Evolutionary conservation across 2,888 invertebrate species (phyloP), one percentile per base, ranked within the genome.

Genomic region (Phoronis australis): DNA sequence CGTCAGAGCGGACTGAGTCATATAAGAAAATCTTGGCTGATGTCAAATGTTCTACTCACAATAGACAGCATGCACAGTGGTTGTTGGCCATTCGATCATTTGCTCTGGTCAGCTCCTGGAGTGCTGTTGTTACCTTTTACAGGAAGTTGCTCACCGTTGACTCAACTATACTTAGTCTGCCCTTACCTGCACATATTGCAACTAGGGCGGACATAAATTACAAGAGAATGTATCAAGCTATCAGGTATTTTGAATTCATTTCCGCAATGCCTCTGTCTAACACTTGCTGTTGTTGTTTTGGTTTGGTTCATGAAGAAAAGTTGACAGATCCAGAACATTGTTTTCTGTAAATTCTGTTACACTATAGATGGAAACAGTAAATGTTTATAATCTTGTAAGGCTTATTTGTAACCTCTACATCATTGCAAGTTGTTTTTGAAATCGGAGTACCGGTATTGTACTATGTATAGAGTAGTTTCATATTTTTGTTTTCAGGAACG

Each of bases 61-160:
- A 69, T 44, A 65, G 64, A 50, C 69, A 71, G 55, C 66, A 69
- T 63, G 73, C 73, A 23, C 73, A 75, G 56, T 72, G 70, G 71
- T 47, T 69, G 26, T 57, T 75, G 31, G 73, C 72, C 12, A 66
- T 66, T 9, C 59, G 75, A 6, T 67, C 70, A 18, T 74, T 70
- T 60, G 65, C 71, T 22, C 56, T 75, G 37, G 68, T 73, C 35
- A 73, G 62, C 50, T 59, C 73, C 24, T 75, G 75, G 73, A 55
- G 60, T 43, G 67, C 74, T 42, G 60, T 75, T 21, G 57, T 74
- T 15, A 69, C 68, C 56, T 74, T 75, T 57, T 73, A 69, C 53
- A 54, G 66, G 22, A 68, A 66, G 44, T 52, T 68, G 45, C 48
- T 57, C 20, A 64, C 65, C 4, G 52, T 54, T 39, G 27, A 50